Evolutionary conservation across 1,140 invertebrate species (phyloP), one percentile per base, ranked within the genome.

Genomic region (Drosophila burlai): DNA sequence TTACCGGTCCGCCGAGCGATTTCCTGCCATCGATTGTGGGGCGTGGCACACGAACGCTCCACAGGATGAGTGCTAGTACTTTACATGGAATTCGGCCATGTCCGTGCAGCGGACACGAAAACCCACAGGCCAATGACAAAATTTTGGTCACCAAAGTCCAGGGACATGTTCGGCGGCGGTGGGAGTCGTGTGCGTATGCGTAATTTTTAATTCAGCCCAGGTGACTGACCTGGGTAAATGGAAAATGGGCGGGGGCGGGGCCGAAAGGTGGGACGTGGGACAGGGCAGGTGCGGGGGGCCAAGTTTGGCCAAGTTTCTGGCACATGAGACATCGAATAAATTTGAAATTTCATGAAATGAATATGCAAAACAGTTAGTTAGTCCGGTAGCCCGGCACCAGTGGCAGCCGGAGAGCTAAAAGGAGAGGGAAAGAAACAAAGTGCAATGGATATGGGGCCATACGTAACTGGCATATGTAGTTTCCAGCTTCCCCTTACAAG

Each of bases 311-410:
- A 65, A 67, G 46, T 46, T 80, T 68, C 52, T 62, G 52, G 69
- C 81, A 65, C 66, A 83, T 54, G 66, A 80, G 71, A 83, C 83
- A 80, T 83, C 73, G 83, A 83, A 87, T 87, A 87, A 87, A 87
- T 86, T 86, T 87, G 50, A 85, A 77, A 86, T 89, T 89, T 83
- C 84, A 83, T 89, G 84, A 89, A 83, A 89, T 89, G 84, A 80
- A 87, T 89, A 87, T 87, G 84, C 83, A 87, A 87, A 87, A 80
- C 67, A 83, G 83, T 83, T 62, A 58, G 63, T 69, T 86, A 73
- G 63, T 40, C 43, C 57, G 71, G 31, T 36, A 61, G 62, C 31
- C 63, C 52, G 76, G 24, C 31, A 31, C 26, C 15, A 26, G 29
- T 15, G 29, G 38, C 40, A 46, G 40, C 2, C 34, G 9, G 15